phyloP scores from a whole-genome alignment of 2,797 vertebrate species.

The Meda fulgida region DNA sequence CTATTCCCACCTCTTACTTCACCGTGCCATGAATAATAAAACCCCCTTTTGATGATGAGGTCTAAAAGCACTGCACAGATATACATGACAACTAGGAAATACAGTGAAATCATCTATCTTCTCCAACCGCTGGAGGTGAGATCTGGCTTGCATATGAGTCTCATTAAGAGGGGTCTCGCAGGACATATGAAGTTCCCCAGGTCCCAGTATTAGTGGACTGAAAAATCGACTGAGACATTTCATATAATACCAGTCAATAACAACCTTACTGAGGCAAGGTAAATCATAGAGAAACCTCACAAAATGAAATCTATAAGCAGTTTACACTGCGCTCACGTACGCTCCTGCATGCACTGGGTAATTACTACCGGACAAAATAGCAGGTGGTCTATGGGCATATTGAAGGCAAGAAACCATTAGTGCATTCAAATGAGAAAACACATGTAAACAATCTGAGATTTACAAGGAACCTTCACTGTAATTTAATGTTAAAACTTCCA shows the following conservation, averaged over 20 bases:
- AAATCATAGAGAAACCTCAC: constrained; percentile 13
- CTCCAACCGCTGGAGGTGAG: constrained; percentile 18
- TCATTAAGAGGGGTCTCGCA: constrained; percentile 6
- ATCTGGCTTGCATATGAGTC: constrained; percentile 17
- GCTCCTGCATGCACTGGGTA: neutral
- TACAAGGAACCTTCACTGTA: neutral
- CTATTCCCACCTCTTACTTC: constrained; percentile 17
- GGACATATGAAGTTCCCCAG: constrained; percentile 16
- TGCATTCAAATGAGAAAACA: constrained; percentile 1
- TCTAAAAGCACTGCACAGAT: constrained; percentile 26
- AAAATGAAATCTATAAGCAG: constrained; percentile 33
- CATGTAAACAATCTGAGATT: constrained; percentile 2
- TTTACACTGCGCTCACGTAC: neutral
- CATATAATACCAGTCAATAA: constrained; percentile 43
- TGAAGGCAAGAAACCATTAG: constrained; percentile 2
- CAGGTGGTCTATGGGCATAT: neutral
- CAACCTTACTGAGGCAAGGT: constrained; percentile 6
- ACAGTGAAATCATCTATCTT: neutral
- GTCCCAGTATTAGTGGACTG: constrained; percentile 1
- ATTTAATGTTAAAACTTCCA: neutral
- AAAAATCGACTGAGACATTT: constrained; percentile 27
- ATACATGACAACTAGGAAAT: neutral
- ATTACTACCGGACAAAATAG: constrained; percentile 12
- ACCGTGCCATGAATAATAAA: constrained; percentile 37
- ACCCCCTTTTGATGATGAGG: neutral